Evolutionary conservation across 2,113 vertebrate species (phyloP), one percentile per base, ranked within the genome.

Genomic region (Dicrurus megarhynchus): DNA sequence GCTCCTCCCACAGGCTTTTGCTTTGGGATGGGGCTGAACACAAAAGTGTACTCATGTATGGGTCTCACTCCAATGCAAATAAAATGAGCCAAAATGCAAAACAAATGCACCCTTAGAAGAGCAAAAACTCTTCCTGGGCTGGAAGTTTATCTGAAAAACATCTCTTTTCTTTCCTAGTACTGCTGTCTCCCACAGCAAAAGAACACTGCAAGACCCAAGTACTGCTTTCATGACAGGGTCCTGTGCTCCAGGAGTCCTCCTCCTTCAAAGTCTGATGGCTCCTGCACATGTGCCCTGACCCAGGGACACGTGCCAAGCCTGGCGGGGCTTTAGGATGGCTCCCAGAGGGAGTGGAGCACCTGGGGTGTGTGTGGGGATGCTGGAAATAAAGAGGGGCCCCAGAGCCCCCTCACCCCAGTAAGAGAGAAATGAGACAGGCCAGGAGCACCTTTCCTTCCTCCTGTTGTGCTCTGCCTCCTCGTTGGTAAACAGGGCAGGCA

Each of bases 11-110:
- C 16, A 47, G n/a, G 33, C 2, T 68, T 71, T 64, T 52, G 19
- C 35, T 94, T 81, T 52, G 19, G 44, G 37, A 56, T 5, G 37
- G 32, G 7, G 49, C 28, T 67, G 30, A 87, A 46, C 14, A 10
- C 26, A 46, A 47, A 56, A 14, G 4, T 1, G 8, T 33, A 15
- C 7, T 53, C 12, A 1, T 0, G 0, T 18, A 7, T 4, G 16
- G 18, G 7, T 42, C 52, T 50, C 52, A 9, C 7, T 52, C 61
- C 18, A 87, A 17, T 3, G 30, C 22, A 28, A 78, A 41, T 41
- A 86, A 86, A 94, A 20, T 0, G 17, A 79, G 37, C 1, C 52
- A 67, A 69, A 69, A 53, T 6, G 5, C 47, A 50, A 57, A 69
- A 11, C 11, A 69, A 73, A 39, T 7, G 4, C 3, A 64, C 9